Base-by-base conservation (phyloP, 2,113 vertebrate genomes). In the Salvelinus namaycush region DNA sequence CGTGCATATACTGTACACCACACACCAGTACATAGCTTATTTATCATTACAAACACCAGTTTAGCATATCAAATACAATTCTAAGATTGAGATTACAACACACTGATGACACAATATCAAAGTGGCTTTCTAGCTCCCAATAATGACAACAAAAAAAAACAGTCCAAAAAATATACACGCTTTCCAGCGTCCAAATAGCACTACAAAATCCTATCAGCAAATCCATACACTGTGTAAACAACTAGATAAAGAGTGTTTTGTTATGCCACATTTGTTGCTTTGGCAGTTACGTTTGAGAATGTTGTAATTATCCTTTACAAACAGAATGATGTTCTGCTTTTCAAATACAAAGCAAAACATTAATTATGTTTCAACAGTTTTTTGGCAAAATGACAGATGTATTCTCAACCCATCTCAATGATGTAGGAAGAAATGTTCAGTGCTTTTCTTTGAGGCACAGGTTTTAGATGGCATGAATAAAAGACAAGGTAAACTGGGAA, bases 31-130 rank as follows among this genome's bases (percentile, higher is more conserved):
- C 14, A 67, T 14, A 29, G 26, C 65, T 13, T 24, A 67, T 27
- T 27, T 67, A 14, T 67, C 22, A 67, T 12, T 22, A 67, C 65
- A 67, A 27, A 29, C 65, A 67, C 20, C n/a, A 12, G 26, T 6
- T 67, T 67, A 26, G 26, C 59, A 27, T 67, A 67, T 67, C 65
- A 67, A 67, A 29, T 27, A 67, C 65, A 67, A 14, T 14, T 67
- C 24, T 27, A 67, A 29, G 22, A 11, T 67, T 26, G 6, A 14
- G 26, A 67, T 67, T 29, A 67, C 65, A 27, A 67, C 9, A 3
- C 65, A 67, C 24, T 13, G 26, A 29, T 31, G 65, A 67, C 65
- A 67, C 24, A 13, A 27, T 27, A 29, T 27, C 26, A 27, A 67
- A 11, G 24, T 29, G 26, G 65, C 11, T 11, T 66, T 27, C 11